These are phyloP conservation scores for Drosophila cracens DNA, from an alignment of 2,888 invertebrate genomes.

Conservation along the genomic window DNA sequence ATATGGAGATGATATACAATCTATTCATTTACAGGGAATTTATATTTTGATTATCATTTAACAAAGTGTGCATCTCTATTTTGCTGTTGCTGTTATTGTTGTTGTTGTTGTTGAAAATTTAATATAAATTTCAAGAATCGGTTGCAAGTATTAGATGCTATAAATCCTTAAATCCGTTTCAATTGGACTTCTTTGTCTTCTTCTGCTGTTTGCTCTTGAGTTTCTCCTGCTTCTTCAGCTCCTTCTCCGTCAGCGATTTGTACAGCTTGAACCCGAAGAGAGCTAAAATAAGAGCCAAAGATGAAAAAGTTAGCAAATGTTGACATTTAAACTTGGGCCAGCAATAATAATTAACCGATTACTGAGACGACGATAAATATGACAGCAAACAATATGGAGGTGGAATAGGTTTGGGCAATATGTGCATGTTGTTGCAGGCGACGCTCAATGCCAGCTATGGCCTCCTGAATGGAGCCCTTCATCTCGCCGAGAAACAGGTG, in stretches of 20 bases:
- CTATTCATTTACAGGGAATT: conserved; percentile 62
- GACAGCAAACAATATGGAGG: conserved; percentile 72
- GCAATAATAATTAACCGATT: conserved; percentile 68
- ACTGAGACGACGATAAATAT: conserved; percentile 75
- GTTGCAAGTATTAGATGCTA: conserved; percentile 30
- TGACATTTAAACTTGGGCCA: not conserved
- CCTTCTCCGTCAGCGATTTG: conserved; percentile 91
- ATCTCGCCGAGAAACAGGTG: conserved; percentile 76
- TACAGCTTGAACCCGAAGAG: conserved; percentile 95
- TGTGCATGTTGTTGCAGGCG: conserved; percentile 69
- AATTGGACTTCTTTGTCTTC: conserved; percentile 88
- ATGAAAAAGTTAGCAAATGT: conserved; percentile 15
- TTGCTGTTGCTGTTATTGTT: conserved; percentile 2
- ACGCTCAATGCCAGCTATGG: conserved; percentile 73
- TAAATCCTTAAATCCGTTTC: conserved; percentile 4
- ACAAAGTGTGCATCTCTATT: conserved; percentile 19
- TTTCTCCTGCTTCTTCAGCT: conserved; percentile 92
- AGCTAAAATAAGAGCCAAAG: conserved; percentile 87
- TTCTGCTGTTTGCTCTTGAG: conserved; percentile 91
- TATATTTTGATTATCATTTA: conserved; percentile 31
- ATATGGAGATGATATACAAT: conserved; percentile 39
- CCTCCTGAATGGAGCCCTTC: conserved; percentile 73
- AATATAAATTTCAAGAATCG: conserved; percentile 59
- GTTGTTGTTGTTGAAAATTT: conserved; percentile 38
- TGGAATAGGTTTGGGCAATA: conserved; percentile 73